Conservation (phyloP, 2,888 invertebrate species). For the Aspidiotus rigidus region DNA sequence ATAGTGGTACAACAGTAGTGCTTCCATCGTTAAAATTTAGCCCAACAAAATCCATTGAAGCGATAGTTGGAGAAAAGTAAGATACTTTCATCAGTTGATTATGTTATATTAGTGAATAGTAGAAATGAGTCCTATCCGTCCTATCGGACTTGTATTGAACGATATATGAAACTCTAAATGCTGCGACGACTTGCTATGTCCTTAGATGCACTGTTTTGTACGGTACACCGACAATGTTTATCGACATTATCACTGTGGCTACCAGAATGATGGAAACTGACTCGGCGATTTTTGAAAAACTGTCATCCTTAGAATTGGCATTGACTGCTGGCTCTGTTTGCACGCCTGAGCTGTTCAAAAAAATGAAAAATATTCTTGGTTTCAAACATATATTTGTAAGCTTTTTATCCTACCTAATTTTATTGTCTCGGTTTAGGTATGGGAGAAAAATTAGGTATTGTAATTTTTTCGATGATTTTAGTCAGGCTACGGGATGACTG, state of each 20-base stretch:
- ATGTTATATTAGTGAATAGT: background rate
- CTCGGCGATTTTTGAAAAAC: background rate
- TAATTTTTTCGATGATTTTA: conserved; percentile 36
- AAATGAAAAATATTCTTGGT: conserved; percentile 42
- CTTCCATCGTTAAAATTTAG: conserved; percentile 54
- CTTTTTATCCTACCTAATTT: conserved; percentile 26
- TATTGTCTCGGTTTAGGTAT: background rate
- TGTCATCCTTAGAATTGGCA: conserved; percentile 44
- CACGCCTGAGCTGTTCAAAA: conserved; percentile 52
- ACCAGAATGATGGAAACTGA: conserved; percentile 24
- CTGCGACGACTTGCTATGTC: conserved; percentile 29
- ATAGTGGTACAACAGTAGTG: conserved; percentile 54
- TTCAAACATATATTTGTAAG: conserved; percentile 34
- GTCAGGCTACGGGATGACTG: conserved; percentile 54
- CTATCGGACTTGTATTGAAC: background rate
- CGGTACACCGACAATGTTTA: conserved; percentile 81
- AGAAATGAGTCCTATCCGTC: background rate
- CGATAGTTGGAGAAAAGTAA: conserved; percentile 58
- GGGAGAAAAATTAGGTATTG: no score
- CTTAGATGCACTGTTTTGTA: conserved; percentile 59
- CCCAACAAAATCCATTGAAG: conserved; percentile 53
- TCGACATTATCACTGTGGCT: conserved; percentile 46
- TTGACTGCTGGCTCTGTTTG: conserved; percentile 65
- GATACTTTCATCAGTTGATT: background rate
- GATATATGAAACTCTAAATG: background rate